Evolutionary conservation across 2,888 invertebrate genomes (phyloP), one percentile per base, ranked within the genome.

Genomic region (Mythimna albipuncta): DNA sequence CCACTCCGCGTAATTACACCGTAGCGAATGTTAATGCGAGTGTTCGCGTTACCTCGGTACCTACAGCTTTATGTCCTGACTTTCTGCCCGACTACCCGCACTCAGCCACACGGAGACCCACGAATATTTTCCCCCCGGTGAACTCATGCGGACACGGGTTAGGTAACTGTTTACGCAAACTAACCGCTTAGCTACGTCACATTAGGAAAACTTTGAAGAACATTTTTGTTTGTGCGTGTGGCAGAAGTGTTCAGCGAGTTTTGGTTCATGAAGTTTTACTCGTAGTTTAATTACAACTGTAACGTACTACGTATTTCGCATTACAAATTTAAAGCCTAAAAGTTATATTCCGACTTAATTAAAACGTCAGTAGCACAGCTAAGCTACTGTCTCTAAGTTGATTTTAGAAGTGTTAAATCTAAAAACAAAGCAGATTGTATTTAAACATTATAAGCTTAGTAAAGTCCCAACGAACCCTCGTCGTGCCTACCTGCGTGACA

Each of bases 1-100:
- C 88, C 89, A 90, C 89, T 91, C 81, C 83, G 76, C 80, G 86
- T 91, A 90, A 92, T 92, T 90, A 91, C 88, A 78, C 69, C 61
- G 78, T 55, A 55, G 70, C 80, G 83, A 87, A 85, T 82, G 79
- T 77, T 79, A 85, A 86, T 86, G 71, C 47, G 71, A 79, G 70
- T 61, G 69, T 75, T 79, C 79, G 68, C 76, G 58, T 55, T 75
- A 68, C 62, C 68, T 68, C 44, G 1, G 13, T 57, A 61, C 72
- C 70, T 65, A 61, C 55, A 58, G 75, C 69, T 72, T 78, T 77
- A 79, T 82, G 69, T 61, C 52, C 63, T 66, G 65, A 63, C 71
- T 78, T 76, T 66, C 58, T 78, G 35, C 55, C 68, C 70, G 62
- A 57, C 47, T 82, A 59, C 41, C 72, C 62, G 54, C 19, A 41